Percentiles rank a stretch among this genome's conserved stretches.
Evolutionary conservation across 2,888 invertebrate species (phyloP).

Genomic region (Sphinx pinastri): DNA sequence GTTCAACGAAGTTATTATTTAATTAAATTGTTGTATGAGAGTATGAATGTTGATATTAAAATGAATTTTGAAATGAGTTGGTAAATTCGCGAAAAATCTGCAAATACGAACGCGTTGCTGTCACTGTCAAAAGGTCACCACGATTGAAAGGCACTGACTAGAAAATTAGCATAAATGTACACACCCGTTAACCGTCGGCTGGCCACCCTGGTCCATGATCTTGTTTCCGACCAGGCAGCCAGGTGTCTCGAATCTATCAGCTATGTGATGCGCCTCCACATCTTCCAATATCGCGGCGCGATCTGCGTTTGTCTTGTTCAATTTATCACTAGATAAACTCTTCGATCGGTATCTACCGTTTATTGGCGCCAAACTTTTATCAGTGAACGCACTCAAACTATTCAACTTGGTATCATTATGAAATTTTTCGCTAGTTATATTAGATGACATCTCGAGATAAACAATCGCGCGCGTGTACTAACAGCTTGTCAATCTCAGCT

Average conservation of each 20-base stretch:
- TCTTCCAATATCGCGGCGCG: slow-evolving; percentile 77
- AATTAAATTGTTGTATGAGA: background rate
- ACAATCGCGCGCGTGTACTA: slow-evolving; percentile 61
- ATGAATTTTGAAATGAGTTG: background rate
- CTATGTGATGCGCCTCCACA: slow-evolving; percentile 70
- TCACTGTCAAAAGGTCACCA: slow-evolving; percentile 14
- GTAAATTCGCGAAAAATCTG: background rate
- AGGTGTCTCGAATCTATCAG: slow-evolving; percentile 73
- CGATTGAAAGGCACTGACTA: slow-evolving; percentile 11
- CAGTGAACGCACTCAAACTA: slow-evolving; percentile 70
- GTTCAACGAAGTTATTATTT: background rate
- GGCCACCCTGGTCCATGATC: slow-evolving; percentile 60
- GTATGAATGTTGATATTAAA: background rate
- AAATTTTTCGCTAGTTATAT: slow-evolving; percentile 71
- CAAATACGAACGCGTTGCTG: background rate
- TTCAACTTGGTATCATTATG: slow-evolving; percentile 70
- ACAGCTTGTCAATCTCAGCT: slow-evolving; percentile 67
- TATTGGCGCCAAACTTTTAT: slow-evolving; percentile 69
- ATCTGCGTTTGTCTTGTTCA: slow-evolving; percentile 74
- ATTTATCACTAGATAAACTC: slow-evolving; percentile 81
- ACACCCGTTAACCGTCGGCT: slow-evolving; percentile 61
- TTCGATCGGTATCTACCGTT: slow-evolving; percentile 73
- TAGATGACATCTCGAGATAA: slow-evolving; percentile 74
- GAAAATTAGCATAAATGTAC: slow-evolving; percentile 38
- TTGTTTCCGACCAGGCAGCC: slow-evolving; percentile 70